phyloP scores from a whole-genome alignment of 2,888 invertebrate species.

The Hofmannophila pseudospretella region DNA sequence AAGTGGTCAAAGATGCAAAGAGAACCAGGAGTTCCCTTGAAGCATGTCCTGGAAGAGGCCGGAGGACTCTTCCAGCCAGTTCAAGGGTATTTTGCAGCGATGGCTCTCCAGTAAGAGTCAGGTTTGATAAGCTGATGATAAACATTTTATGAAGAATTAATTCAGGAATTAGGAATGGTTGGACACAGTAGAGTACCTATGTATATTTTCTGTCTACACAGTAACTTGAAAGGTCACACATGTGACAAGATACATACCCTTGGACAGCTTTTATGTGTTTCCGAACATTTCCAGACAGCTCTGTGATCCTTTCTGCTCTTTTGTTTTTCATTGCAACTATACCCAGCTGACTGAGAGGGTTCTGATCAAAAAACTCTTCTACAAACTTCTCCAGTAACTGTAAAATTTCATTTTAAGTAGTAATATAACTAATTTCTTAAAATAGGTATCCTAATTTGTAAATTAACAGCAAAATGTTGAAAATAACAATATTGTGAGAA shows the following conservation, averaged over 20 bases:
- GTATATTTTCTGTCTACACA: too few species aligned
- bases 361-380: conserved; percentile 98
- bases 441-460: too few species aligned
- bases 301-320: conserved; percentile 93
- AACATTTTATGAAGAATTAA: too few species aligned
- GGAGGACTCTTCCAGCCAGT: conserved; percentile 89
- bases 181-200: too few species aligned
- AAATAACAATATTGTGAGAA: too few species aligned
- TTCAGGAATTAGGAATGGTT: too few species aligned
- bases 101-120: conserved; percentile 91
- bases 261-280: conserved; percentile 86
- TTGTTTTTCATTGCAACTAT: conserved; percentile 94
- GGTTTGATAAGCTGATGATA: conserved; percentile 74
- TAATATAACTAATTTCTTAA: too few species aligned
- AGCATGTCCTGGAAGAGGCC: conserved; percentile 94
- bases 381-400: conserved; percentile 95
- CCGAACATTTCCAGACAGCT: conserved; percentile 91
- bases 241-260: too few species aligned
- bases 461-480: too few species aligned
- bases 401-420: too few species aligned
- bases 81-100: conserved; percentile 97
- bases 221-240: too few species aligned
- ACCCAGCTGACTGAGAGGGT: conserved; percentile 98
- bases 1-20: conserved; percentile 96
- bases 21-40: conserved; percentile 95